Percentiles rank a stretch among this genome's conserved stretches.
Evolutionary conservation across 1,140 invertebrate species (phyloP).

Genomic region (Bombus consobrinus): DNA sequence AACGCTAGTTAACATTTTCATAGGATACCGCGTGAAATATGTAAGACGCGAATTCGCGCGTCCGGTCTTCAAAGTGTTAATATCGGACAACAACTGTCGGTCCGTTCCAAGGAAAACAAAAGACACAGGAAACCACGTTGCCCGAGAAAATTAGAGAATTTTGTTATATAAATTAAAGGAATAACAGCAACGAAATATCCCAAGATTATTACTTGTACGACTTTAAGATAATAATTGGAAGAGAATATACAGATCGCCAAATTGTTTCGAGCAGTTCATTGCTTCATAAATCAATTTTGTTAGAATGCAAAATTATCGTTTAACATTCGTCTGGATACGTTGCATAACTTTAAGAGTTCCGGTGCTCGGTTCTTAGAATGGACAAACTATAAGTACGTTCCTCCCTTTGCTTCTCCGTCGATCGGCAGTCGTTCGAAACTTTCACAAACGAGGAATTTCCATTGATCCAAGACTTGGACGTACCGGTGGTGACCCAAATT

Average conservation of each 20-base stretch:
- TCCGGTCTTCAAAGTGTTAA: not conserved
- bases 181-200: not conserved
- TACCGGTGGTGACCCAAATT: slow-evolving; percentile 5
- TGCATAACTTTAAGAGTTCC: not conserved
- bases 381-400: too few species aligned
- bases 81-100: not conserved
- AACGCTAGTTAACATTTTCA: too few species aligned
- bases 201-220: not conserved
- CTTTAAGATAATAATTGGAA: not conserved
- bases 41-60: too few species aligned
- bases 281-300: not conserved
- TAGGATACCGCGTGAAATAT: too few species aligned
- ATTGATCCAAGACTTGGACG: not conserved
- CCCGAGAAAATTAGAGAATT: not conserved
- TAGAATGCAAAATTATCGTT: not conserved
- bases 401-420: too few species aligned
- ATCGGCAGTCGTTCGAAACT: not conserved
- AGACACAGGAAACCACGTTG: too few species aligned
- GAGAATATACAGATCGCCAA: not conserved
- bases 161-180: not conserved
- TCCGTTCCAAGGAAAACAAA: not conserved
- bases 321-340: too few species aligned
- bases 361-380: not conserved
- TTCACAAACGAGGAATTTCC: slow-evolving; percentile 16
- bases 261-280: not conserved